Conservation (phyloP, 2,113 vertebrate genomes). For the Murina feae region DNA sequence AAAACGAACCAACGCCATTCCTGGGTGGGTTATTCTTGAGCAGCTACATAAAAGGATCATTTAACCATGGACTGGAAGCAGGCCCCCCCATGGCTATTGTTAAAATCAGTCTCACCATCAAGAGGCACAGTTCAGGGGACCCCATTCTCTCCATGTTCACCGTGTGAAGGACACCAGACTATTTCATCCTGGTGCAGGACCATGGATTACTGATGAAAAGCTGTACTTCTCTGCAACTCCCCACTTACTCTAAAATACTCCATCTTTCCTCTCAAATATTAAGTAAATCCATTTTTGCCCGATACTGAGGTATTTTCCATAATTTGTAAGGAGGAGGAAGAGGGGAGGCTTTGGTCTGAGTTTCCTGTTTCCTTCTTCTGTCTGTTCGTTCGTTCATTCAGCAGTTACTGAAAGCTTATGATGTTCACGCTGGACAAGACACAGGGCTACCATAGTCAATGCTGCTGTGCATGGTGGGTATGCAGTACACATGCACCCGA, state of each 20-base stretch:
- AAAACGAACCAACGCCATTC: background rate
- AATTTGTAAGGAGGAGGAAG: background rate
- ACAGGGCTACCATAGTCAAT: background rate
- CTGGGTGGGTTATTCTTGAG: background rate
- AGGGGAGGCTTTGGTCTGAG: background rate
- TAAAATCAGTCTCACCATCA: background rate
- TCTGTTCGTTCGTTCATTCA: background rate
- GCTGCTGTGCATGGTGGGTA: accelerated
- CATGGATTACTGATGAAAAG: background rate
- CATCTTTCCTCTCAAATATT: background rate
- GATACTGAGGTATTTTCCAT: background rate
- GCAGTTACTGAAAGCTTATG: background rate
- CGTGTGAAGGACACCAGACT: background rate
- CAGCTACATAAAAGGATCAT: background rate
- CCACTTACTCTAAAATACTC: background rate
- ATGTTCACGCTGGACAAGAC: background rate
- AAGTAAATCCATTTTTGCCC: background rate
- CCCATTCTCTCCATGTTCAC: background rate
- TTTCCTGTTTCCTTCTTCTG: background rate
- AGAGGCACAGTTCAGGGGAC: background rate
- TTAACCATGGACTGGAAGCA: background rate
- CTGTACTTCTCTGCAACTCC: background rate
- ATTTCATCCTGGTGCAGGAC: background rate
- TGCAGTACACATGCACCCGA: accelerated
- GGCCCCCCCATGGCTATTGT: accelerated